These are phyloP conservation scores for Phasia obesa DNA, from an alignment of 2,888 invertebrate genomes.

Conservation along the genomic window DNA sequence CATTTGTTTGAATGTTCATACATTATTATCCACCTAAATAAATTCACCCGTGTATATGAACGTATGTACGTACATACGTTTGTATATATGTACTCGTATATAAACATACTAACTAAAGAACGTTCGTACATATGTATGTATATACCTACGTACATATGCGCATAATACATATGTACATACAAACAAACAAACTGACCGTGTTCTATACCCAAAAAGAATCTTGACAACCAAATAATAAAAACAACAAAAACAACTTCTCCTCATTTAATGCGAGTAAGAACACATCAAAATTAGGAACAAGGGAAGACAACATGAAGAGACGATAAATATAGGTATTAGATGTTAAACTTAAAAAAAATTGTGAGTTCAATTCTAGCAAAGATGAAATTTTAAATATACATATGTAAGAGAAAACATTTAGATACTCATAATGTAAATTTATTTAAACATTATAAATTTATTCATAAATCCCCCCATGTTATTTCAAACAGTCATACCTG, in stretches of 20 bases:
- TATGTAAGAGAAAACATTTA: no score
- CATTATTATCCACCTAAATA: conserved; percentile 54
- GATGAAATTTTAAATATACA: conserved; percentile 1
- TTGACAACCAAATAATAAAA: conserved; percentile 61
- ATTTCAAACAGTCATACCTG: not conserved
- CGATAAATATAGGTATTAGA: conserved; percentile 18
- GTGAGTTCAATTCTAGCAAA: conserved; percentile 14
- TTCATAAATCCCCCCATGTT: no score
- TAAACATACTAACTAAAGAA: conserved; percentile 47
- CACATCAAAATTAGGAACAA: conserved; percentile 16
- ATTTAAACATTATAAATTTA: not conserved
- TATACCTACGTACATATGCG: not conserved
- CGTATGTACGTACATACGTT: not conserved
- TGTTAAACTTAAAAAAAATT: conserved; percentile 22
- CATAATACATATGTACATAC: conserved; percentile 15
- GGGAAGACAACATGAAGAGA: conserved; percentile 15
- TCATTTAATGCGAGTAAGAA: conserved; percentile 51
- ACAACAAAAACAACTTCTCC: conserved; percentile 63
- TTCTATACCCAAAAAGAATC: conserved; percentile 67
- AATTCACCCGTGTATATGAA: conserved; percentile 30
- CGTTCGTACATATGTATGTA: conserved; percentile 23
- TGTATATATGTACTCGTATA: no score
- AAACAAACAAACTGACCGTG: conserved; percentile 58
- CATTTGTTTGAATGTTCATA: conserved; percentile 55
- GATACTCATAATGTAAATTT: not conserved